Base-by-base conservation (phyloP, 1,140 invertebrate species). In the Drosophila sturtevanti region DNA sequence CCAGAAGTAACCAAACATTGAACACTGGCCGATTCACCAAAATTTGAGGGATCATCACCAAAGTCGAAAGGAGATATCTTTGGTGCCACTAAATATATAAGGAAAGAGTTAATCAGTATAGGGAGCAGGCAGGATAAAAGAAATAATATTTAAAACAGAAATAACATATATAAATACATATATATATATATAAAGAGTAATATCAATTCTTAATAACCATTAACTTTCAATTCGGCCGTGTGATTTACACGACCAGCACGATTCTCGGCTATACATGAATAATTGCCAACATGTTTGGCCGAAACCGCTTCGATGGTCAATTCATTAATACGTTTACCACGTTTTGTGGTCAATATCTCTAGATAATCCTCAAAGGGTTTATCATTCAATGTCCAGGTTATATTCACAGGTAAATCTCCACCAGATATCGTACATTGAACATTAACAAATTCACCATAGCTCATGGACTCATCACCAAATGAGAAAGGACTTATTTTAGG, bases 241-340 rank as follows among this genome's bases (percentile, higher is more conserved):
- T 95, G 94, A 84, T 94, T 95, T 55, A 94, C 94, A 72, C 92
- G 92, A 66, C 95, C 95, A 72, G 95, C 95, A 22, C 91, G 92
- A 92, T 97, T 97, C 58, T 94, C 94, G 76, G 95, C 96, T 54
- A 94, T 94, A 93, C 97, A 97, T 55, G 96, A 95, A 92, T 97
- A 97, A 91, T 96, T 95, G 55, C 96, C 96, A 41, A 94, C 94
- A 92, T 97, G 95, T 81, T 94, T 93, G 55, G 95, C 95, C 75
- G 94, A 95, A 62, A 95, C 95, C 11, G 95, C 94, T 67, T 96
- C 94, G 65, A 98, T 97, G 27, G 94, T 95, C 65, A 98, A 92
- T 78, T 97, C 93, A 63, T 94, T 95, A 65, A 95, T 95, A 85
- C 95, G 94, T 71, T 95, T 94, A 55, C 96, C 95, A 77, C 95